These are phyloP conservation scores for Crocodylus rhombifer DNA, from an alignment of 2,797 vertebrate species.

Conservation along the genomic window DNA sequence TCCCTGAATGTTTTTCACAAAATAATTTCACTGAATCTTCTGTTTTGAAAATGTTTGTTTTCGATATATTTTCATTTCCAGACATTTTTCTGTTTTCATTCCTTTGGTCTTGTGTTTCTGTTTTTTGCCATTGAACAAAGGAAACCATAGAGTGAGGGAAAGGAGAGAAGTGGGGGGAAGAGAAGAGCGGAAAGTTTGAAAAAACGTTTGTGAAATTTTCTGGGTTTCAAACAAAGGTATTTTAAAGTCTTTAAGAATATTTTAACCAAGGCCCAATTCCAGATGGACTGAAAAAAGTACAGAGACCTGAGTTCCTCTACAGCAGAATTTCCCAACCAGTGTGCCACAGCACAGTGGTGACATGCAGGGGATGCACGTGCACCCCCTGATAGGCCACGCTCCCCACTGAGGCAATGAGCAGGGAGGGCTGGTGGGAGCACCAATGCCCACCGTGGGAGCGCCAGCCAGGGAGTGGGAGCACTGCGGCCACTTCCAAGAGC, in stretches of 20 bases:
- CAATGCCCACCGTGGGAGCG: no score
- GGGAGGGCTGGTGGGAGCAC: no score
- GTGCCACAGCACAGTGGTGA: no score
- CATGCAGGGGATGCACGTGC: no score
- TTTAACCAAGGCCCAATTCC: no score
- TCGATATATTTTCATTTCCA: background rate
- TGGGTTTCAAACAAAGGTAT: background rate
- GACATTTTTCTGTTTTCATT: background rate
- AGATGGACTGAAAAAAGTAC: background rate
- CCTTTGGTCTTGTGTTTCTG: background rate
- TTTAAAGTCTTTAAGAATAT: no score
- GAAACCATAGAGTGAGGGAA: background rate
- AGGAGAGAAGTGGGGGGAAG: background rate
- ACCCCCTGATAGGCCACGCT: no score
- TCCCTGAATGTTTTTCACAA: slow-evolving; percentile 9
- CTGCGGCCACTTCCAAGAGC: no score
- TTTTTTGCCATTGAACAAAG: background rate
- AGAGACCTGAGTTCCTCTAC: background rate
- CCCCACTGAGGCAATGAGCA: no score
- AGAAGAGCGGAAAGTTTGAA: background rate
- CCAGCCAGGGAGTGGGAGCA: no score
- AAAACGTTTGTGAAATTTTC: background rate
- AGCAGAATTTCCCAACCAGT: background rate
- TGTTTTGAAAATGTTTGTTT: slow-evolving; percentile 8
- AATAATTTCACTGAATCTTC: background rate